Conservation (phyloP, 2,113 vertebrate species). For the Callorhinus ursinus region DNA sequence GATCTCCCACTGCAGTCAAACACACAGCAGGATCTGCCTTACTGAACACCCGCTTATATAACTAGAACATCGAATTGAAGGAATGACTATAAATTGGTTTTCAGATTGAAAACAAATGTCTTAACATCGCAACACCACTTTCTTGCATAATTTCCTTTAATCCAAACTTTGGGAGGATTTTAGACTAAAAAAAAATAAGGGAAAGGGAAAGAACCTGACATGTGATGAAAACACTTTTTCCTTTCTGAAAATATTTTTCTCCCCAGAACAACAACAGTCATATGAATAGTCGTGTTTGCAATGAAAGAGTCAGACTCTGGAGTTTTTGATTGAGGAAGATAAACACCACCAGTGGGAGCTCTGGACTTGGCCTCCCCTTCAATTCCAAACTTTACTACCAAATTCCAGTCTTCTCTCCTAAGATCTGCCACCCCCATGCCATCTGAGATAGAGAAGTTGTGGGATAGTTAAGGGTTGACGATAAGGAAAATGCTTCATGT, state of each 20-base stretch:
- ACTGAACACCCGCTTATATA: neutral
- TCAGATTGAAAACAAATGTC: slow-evolving; percentile 27
- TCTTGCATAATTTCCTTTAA: neutral
- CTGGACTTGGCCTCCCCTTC: neutral
- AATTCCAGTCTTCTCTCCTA: slow-evolving; percentile 2
- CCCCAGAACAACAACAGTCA: neutral
- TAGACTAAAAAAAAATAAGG: neutral
- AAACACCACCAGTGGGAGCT: neutral
- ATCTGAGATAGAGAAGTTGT: neutral
- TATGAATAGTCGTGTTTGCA: neutral
- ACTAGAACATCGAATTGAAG: neutral
- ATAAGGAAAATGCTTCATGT: neutral
- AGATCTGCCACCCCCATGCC: neutral
- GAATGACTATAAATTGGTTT: neutral
- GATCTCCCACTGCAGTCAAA: neutral
- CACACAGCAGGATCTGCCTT: neutral
- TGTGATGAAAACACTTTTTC: slow-evolving; percentile 1
- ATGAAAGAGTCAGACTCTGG: neutral
- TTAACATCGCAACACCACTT: neutral
- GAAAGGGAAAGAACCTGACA: neutral
- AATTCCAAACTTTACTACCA: neutral
- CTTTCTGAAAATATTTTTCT: slow-evolving; percentile 36
- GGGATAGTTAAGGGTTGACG: neutral
- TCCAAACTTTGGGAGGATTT: neutral
- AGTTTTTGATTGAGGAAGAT: neutral